phyloP scores from a whole-genome alignment of 2,797 vertebrate species.

The Dendrocincla tyrannina region DNA sequence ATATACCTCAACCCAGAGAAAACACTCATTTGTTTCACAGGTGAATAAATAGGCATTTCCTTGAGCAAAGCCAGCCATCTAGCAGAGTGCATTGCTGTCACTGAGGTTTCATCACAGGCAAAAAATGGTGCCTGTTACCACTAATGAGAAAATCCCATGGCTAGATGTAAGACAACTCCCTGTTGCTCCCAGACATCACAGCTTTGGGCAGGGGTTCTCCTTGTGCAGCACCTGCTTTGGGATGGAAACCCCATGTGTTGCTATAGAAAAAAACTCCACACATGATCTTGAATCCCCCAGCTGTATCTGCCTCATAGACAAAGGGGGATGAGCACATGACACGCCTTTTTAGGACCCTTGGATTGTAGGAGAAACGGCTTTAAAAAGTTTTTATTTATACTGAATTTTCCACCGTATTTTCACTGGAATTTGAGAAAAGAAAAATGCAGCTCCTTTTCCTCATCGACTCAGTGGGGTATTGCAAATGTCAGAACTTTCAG shows the following conservation, averaged over 20 bases:
- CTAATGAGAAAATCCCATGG: not conserved
- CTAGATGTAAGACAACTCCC: not conserved
- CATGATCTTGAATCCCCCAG: not conserved
- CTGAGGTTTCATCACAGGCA: not conserved
- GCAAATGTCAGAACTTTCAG: not conserved
- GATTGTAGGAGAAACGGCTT: not conserved
- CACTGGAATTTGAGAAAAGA: not conserved
- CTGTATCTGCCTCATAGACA: not conserved
- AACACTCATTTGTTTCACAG: constrained; percentile 13
- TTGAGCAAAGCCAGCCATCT: not conserved
- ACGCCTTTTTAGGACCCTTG: not conserved
- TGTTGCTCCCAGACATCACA: not conserved
- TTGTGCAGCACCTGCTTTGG: not conserved
- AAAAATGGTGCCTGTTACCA: not conserved
- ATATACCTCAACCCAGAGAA: not conserved
- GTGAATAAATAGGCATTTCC: constrained; percentile 22
- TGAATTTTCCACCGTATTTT: not conserved
- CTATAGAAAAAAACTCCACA: not conserved
- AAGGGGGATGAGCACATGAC: not conserved
- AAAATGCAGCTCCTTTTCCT: not conserved
- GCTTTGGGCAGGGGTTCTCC: not conserved
- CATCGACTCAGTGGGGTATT: not conserved
- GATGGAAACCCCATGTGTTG: not conserved
- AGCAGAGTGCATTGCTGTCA: not conserved
- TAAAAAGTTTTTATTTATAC: not conserved